Evolutionary conservation across 1,140 invertebrate genomes (phyloP).

Genomic region (Drosophila chauvacae): DNA sequence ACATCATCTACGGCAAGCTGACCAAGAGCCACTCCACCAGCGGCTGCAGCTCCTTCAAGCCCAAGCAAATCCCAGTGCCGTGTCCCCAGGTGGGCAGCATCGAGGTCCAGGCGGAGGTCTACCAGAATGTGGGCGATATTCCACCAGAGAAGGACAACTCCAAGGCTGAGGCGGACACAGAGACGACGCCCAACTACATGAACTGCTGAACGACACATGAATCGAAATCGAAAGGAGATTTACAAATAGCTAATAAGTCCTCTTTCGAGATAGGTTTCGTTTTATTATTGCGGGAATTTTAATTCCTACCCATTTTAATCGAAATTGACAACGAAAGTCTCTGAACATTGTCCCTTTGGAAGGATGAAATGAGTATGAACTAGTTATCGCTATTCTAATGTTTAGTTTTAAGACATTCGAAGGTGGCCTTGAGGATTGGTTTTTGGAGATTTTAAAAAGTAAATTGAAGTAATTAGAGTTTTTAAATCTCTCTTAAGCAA

Average conservation of each 20-base stretch:
- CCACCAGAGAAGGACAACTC: slow-evolving; percentile 19
- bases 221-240: slow-evolving; percentile 23
- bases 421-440: background rate
- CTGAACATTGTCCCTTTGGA: slow-evolving; percentile 36
- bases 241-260: background rate
- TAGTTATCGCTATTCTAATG: slow-evolving; percentile 65
- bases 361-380: slow-evolving; percentile 76
- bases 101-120: slow-evolving; percentile 78
- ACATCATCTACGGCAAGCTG: slow-evolving; percentile 81
- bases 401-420: slow-evolving; percentile 22
- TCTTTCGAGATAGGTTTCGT: background rate
- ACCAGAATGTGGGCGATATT: slow-evolving; percentile 73
- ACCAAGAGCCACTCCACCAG: slow-evolving; percentile 60
- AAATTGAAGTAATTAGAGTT: background rate
- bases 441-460: background rate
- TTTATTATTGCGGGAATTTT: background rate
- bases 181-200: slow-evolving; percentile 77
- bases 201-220: slow-evolving; percentile 65
- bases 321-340: background rate
- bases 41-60: slow-evolving; percentile 81
- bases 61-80: slow-evolving; percentile 62
- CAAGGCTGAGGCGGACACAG: slow-evolving; percentile 15
- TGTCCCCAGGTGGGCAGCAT: slow-evolving; percentile 71
- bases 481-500: background rate
- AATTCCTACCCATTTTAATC: background rate